These are phyloP conservation scores for Dryomyza anilis DNA, from an alignment of 2,888 invertebrate genomes.

Conservation along the genomic window DNA sequence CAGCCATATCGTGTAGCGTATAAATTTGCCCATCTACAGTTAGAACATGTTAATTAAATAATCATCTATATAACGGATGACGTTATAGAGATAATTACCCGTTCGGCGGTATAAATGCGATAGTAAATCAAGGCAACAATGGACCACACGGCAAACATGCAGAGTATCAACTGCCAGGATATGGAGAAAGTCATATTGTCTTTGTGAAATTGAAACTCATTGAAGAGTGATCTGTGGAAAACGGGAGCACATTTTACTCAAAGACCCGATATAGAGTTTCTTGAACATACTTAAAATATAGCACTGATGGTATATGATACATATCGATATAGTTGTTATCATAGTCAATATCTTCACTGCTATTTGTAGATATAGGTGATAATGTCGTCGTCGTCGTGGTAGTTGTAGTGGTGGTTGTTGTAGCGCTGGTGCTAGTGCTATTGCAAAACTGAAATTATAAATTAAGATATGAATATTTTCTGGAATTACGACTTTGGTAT, in stretches of 20 bases:
- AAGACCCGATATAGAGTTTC: too few species aligned
- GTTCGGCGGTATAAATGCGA: background rate
- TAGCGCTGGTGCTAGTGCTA: too few species aligned
- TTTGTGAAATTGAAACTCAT: background rate
- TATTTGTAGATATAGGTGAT: background rate
- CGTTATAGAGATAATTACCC: background rate
- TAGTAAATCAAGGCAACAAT: conserved; percentile 6
- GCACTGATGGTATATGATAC: background rate
- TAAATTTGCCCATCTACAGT: conserved; percentile 41
- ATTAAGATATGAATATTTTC: background rate
- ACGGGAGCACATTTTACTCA: too few species aligned
- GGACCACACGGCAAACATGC: conserved; percentile 3
- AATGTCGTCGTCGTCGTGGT: background rate
- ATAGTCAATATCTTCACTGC: background rate
- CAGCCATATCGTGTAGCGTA: conserved; percentile 39
- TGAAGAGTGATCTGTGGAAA: background rate
- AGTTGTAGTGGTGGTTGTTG: background rate
- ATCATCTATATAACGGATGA: background rate
- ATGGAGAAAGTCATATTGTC: background rate
- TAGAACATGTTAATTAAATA: background rate
- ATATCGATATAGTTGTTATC: background rate
- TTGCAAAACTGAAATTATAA: background rate
- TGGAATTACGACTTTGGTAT: background rate
- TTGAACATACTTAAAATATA: background rate
- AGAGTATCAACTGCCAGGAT: conserved; percentile 8